Evolutionary conservation across 2,888 invertebrate genomes (phyloP), one percentile per base, ranked within the genome.

Genomic region (Agrochola litura): DNA sequence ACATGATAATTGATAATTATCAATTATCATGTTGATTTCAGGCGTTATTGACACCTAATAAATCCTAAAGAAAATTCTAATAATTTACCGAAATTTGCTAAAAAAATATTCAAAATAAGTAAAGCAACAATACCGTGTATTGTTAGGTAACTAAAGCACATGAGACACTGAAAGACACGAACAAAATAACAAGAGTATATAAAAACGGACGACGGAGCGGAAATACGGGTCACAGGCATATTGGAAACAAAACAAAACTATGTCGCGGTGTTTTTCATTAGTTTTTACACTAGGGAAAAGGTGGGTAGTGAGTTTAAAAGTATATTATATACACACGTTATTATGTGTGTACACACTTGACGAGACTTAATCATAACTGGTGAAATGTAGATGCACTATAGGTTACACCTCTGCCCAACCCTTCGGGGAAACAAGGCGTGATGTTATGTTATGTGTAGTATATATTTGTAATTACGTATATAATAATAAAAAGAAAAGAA

Each of bases 161-260:
- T 58, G 37, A n/a, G 6, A 68, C 25, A 30, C 8, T 25, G 58
- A 56, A 56, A 64, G 41, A 60, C 10, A 41, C 46, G n/a, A 54
- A 56, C 61, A 52, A 25, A 79, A 79, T n/a, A 79, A 73, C 73
- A 73, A 79, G 72, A 43, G 30, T 37, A 73, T 37, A 73, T 79
- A 58, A 78, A 30, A 79, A 79, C 43, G 12, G 22, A 77, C 6
- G 43, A 58, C 49, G 1, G 16, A 65, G 22, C 37, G 78, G 64
- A 79, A 67, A 63, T 49, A 79, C 49, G 66, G 75, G 49, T 56
- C 61, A 67, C 41, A 67, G 30, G 73, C 41, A 56, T 67, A 67
- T 79, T 67, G 61, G 22, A 63, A 79, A 74, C 80, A 63, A 73
- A 60, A 79, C 80, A 63, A 73, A 60, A 79, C 80, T 19, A 56